Conservation (phyloP, 2,113 vertebrate genomes). For the Equus przewalskii region DNA sequence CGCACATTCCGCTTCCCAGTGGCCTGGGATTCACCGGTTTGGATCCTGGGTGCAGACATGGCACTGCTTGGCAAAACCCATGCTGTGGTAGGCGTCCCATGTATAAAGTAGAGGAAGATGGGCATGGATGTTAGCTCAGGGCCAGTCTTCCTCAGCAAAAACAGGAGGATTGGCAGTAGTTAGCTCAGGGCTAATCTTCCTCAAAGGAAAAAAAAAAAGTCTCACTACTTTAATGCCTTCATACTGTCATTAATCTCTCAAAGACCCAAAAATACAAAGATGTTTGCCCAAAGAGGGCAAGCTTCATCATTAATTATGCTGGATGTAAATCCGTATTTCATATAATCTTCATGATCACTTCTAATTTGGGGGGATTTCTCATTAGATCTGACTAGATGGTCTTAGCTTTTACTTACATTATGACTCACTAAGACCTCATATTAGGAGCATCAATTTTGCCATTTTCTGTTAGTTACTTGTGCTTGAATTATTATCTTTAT, state of each 20-base stretch:
- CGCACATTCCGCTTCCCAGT: no score
- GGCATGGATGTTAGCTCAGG: no score
- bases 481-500: slow-evolving; percentile 21
- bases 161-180: no score
- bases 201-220: no score
- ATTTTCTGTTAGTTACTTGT: neutral
- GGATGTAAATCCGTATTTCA: neutral
- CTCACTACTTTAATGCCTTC: neutral
- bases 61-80: no score
- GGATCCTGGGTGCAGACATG: no score
- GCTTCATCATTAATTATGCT: neutral
- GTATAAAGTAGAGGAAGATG: no score
- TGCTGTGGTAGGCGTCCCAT: no score
- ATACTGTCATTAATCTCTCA: neutral
- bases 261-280: slow-evolving; percentile 22
- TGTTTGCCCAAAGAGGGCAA: neutral
- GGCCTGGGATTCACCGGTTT: no score
- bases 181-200: no score
- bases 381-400: neutral
- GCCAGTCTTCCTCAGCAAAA: no score
- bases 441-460: neutral
- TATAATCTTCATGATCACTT: neutral
- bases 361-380: neutral
- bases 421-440: neutral
- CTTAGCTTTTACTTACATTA: neutral